Percentiles rank a stretch among this genome's conserved stretches.
phyloP scores from a whole-genome alignment of 2,113 vertebrate genomes.

The Sardina pilchardus region DNA sequence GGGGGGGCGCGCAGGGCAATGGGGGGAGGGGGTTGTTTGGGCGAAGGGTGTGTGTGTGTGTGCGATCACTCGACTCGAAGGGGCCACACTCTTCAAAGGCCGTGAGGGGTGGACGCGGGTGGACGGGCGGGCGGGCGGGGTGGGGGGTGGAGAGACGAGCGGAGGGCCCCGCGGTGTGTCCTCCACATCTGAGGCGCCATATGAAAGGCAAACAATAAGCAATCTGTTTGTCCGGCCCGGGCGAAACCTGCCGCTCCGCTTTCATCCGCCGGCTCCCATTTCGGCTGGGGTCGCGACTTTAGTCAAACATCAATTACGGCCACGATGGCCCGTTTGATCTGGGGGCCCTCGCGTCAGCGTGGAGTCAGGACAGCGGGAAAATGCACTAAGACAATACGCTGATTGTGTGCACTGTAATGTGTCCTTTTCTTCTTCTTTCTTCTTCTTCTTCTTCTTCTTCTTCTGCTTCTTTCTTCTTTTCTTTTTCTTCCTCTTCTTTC shows the following conservation, averaged over 20 bases:
- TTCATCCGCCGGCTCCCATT: slow-evolving; percentile 81
- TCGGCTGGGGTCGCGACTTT: slow-evolving; percentile 78
- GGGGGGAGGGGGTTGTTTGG: background rate
- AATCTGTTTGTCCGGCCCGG: slow-evolving; percentile 77
- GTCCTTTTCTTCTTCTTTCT: too few relatives aligned
- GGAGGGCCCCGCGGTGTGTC: slow-evolving; percentile 32
- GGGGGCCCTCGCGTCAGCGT: slow-evolving; percentile 52
- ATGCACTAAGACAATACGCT: slow-evolving; percentile 70
- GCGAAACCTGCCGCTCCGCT: slow-evolving; percentile 73
- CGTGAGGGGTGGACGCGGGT: slow-evolving; percentile 33
- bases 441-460: background rate
- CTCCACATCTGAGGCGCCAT: slow-evolving; percentile 72
- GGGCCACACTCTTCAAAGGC: slow-evolving; percentile 15
- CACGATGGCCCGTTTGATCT: slow-evolving; percentile 73
- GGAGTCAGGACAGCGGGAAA: slow-evolving; percentile 50
- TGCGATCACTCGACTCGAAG: background rate
- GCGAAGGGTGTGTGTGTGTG: background rate
- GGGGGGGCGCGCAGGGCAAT: background rate
- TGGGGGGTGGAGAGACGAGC: background rate
- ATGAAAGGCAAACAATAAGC: slow-evolving; percentile 79
- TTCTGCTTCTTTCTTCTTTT: background rate
- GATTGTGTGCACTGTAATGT: slow-evolving; percentile 62
- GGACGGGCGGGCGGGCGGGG: slow-evolving; percentile 2
- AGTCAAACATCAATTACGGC: slow-evolving; percentile 83
- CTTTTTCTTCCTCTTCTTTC: background rate